These are phyloP conservation scores for Drosophila conformis DNA, from an alignment of 2,888 invertebrate genomes.

Conservation along the genomic window DNA sequence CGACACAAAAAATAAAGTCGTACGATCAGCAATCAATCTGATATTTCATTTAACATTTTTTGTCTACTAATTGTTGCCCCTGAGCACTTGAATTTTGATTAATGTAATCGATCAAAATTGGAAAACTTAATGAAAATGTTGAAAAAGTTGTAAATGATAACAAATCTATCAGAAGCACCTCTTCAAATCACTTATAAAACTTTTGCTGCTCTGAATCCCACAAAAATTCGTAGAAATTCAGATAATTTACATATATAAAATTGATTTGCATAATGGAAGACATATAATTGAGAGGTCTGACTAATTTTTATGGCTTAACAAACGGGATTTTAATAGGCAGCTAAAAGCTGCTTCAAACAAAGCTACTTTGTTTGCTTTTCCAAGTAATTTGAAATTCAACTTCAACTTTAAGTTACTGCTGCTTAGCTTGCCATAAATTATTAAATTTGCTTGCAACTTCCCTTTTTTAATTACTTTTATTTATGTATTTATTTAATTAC, in stretches of 20 bases:
- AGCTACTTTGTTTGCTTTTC: neutral
- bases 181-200: neutral
- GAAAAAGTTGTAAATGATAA: neutral
- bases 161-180: neutral
- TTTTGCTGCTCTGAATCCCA: neutral
- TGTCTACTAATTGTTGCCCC: conserved; percentile 1
- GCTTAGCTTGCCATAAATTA: neutral
- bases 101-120: conserved; percentile 1
- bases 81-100: conserved; percentile 13
- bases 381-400: neutral
- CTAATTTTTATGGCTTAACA: neutral
- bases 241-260: neutral
- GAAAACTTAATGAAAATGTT: neutral
- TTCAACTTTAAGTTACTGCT: neutral
- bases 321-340: neutral
- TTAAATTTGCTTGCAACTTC: neutral
- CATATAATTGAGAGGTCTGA: neutral
- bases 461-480: neutral
- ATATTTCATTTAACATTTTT: neutral
- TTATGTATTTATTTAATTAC: neutral
- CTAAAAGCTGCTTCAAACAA: neutral
- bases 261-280: neutral
- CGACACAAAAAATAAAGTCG: neutral
- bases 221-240: neutral
- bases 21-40: conserved; percentile 1